Evolutionary conservation across 1,140 invertebrate species (phyloP), one percentile per base, ranked within the genome.

Genomic region (Zaprionus ghesquierei): DNA sequence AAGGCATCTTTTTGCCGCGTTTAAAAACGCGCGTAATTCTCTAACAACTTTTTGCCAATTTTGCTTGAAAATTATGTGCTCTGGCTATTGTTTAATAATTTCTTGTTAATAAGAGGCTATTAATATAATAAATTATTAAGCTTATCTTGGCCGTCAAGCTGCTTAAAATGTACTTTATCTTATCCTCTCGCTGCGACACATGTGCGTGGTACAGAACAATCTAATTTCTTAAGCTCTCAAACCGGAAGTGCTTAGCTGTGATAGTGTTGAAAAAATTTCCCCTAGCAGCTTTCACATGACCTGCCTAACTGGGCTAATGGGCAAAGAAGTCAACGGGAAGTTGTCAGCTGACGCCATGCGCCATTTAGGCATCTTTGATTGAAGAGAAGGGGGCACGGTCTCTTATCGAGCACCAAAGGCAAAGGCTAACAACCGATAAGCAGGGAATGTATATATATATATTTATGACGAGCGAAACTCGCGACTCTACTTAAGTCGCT

Each of bases 401-500:
- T 60, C 62, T 77, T 74, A 77, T 77, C 74, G 49, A 68, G 38
- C 5, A n/a, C n/a, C 15, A 20, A 29, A 20, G 41, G 6, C 31
- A 8, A n/a, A 49, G 81, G 63, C 38, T 59, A 87, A 78, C 71
- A 87, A 75, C 75, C 82, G 81, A 85, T 85, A 87, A 81, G 77
- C n/a, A 75, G 74, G n/a, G 18, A 27, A 68, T 73, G 62, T 58
- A 69, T 65, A 77, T 72, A 58, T 71, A 3, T 35, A 54, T 75
- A 74, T 74, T 63, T 70, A 81, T 75, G 66, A 61, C 54, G 27
- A 46, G 33, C 46, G 31, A 72, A 46, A 46, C n/a, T 20, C 41
- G 41, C 35, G 10, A 49, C 23, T 33, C 35, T 25, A 33, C n/a
- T 55, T 58, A 59, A 49, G 27, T 27, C n/a, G 9, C 41, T 46